Evolutionary conservation across 2,113 vertebrate genomes (phyloP), one percentile per base, ranked within the genome.

Genomic region (Sander lucioperca): DNA sequence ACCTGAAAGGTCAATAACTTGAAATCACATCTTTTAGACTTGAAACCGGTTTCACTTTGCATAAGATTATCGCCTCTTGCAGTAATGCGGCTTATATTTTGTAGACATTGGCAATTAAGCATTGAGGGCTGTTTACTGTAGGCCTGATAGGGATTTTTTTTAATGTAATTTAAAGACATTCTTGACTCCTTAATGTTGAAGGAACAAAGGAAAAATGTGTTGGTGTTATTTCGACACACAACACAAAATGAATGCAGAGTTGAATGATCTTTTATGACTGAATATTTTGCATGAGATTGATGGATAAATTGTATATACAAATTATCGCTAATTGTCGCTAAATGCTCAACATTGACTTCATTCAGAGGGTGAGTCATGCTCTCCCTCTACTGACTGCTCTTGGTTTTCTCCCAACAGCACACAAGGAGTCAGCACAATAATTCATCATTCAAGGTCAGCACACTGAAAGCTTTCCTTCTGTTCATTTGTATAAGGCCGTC

Each of bases 401-500:
- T 18, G 64, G 57, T 36, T 69, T 56, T 36, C 30, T 47, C 3
- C 10, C 18, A 53, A 50, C 62, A 56, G 73, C 70, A 59, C 63
- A 23, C 30, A 45, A 61, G 15, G 33, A 79, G 23, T 77, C 21
- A 0, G 53, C 73, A 59, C 64, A 27, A 15, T 4, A 27, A 80
- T 74, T 69, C 27, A 53, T 68, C 67, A 71, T 62, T 58, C 75
- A 88, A 87, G 86, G 80, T 79, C 33, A 43, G 10, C 27, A 16
- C n/a, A 57, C 72, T 58, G 18, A 83, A 72, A 36, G 68, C 58
- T 68, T 54, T 82, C 21, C 25, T 50, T 30, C 18, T 21, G 11
- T 45, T 25, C 19, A 54, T 56, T 54, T 21, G 18, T 39, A n/a
- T 63, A 13, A 39, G 2, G 21, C 13, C 4, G 3, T 57, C 1